Conservation (phyloP, 2,113 vertebrate species). For the Ranitomeya imitator region DNA sequence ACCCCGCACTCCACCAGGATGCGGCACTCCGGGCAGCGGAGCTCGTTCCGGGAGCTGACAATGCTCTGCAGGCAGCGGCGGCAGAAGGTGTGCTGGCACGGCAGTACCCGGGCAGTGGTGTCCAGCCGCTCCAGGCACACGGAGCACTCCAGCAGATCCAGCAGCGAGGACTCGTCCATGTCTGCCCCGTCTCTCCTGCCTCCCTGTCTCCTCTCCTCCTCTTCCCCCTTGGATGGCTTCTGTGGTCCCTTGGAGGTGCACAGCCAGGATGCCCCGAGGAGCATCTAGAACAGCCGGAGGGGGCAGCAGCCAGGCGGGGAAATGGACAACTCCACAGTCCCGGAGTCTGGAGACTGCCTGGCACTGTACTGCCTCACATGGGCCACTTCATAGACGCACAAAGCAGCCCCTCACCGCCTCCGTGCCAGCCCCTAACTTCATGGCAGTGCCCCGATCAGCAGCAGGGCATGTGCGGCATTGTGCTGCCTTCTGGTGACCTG, state of each 20-base stretch:
- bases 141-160: conserved; percentile 94
- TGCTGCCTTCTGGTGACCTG: conserved; percentile 30
- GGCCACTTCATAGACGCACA: background rate
- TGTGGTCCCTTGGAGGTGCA: conserved; percentile 67
- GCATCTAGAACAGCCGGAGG: conserved; percentile 63
- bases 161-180: conserved; percentile 94
- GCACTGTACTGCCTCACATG: background rate
- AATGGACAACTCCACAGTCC: background rate
- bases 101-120: conserved; percentile 90
- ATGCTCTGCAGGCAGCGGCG: conserved; percentile 95
- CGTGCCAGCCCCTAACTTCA: background rate
- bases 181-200: conserved; percentile 58
- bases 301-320: conserved; percentile 51
- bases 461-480: background rate
- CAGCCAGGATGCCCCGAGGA: conserved; percentile 68
- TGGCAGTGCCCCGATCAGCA: background rate
- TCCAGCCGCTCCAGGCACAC: conserved; percentile 95
- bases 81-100: conserved; percentile 97
- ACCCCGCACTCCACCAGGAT: conserved; percentile 93
- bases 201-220: conserved; percentile 60
- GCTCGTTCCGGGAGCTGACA: conserved; percentile 88
- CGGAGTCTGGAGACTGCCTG: no score
- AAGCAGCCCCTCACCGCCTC: background rate
- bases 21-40: conserved; percentile 94
- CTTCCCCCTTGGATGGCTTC: conserved; percentile 57